A percentile compares a stretch with the other conserved stretches of the same genome.
phyloP scores from a whole-genome alignment of 2,888 invertebrate species.

The Eilema depressum region DNA sequence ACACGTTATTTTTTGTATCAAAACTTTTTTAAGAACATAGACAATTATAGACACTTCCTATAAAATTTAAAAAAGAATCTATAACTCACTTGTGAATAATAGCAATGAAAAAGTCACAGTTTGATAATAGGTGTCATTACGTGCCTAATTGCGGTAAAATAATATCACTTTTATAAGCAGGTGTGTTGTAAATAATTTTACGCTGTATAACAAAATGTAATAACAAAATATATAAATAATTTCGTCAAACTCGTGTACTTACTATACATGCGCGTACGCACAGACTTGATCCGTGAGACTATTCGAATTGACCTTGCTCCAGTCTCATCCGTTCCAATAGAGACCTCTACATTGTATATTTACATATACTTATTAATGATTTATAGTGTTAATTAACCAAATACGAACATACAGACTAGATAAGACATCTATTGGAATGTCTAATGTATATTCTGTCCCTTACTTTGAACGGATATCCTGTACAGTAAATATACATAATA shows the following conservation, averaged over 20 bases:
- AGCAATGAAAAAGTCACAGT: too few species aligned
- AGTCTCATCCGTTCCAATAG: neutral
- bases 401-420: neutral
- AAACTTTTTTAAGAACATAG: too few species aligned
- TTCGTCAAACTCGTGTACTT: neutral
- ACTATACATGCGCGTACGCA: neutral
- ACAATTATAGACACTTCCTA: too few species aligned
- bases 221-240: too few species aligned
- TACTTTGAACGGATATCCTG: neutral
- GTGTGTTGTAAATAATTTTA: too few species aligned
- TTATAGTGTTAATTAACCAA: neutral
- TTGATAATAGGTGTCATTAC: too few species aligned
- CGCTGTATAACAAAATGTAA: too few species aligned
- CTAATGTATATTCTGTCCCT: neutral
- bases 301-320: slow-evolving; percentile 2
- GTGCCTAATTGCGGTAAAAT: too few species aligned
- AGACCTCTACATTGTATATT: neutral
- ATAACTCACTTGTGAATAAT: too few species aligned
- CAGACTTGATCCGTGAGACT: neutral
- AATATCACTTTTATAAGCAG: too few species aligned
- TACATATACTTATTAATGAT: slow-evolving; percentile 9
- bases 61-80: too few species aligned
- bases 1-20: too few species aligned
- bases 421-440: neutral
- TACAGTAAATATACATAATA: neutral